These are phyloP conservation scores for Staurois parvus DNA, from an alignment of 2,797 vertebrate species.

Conservation along the genomic window DNA sequence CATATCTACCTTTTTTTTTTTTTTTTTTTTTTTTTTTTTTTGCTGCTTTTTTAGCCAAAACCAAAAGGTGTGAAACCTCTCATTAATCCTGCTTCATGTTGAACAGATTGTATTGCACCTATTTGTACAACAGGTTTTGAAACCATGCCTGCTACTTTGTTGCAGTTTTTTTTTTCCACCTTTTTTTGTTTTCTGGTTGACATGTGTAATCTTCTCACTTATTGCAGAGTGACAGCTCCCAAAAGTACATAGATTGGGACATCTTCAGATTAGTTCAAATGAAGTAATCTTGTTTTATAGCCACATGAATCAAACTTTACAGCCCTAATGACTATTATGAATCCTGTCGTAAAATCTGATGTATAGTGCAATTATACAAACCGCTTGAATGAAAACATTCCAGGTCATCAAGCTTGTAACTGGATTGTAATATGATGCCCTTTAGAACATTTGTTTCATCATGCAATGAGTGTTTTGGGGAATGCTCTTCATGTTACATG, in stretches of 20 bases:
- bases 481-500: background rate
- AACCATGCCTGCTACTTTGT: background rate
- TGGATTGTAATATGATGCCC: background rate
- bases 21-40: too few species aligned
- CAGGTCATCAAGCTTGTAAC: slow-evolving; percentile 3
- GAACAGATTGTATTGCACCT: background rate
- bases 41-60: too few species aligned
- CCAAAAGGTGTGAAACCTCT: too few species aligned
- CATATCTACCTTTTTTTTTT: too few species aligned
- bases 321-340: slow-evolving; percentile 48
- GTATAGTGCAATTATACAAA: slow-evolving; percentile 39
- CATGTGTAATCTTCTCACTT: slow-evolving; percentile 9
- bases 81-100: too few species aligned
- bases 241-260: slow-evolving; percentile 1
- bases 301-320: slow-evolving; percentile 47
- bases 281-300: slow-evolving; percentile 46
- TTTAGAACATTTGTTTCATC: background rate
- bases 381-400: slow-evolving; percentile 32
- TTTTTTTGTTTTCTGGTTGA: background rate
- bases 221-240: slow-evolving; percentile 18
- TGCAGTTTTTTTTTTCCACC: background rate
- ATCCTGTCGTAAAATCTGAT: slow-evolving; percentile 39
- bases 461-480: background rate
- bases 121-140: background rate
- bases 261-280: slow-evolving; percentile 31